Evolutionary conservation across 2,113 vertebrate species (phyloP), one percentile per base, ranked within the genome.

Genomic region (Formicarius rufipectus): DNA sequence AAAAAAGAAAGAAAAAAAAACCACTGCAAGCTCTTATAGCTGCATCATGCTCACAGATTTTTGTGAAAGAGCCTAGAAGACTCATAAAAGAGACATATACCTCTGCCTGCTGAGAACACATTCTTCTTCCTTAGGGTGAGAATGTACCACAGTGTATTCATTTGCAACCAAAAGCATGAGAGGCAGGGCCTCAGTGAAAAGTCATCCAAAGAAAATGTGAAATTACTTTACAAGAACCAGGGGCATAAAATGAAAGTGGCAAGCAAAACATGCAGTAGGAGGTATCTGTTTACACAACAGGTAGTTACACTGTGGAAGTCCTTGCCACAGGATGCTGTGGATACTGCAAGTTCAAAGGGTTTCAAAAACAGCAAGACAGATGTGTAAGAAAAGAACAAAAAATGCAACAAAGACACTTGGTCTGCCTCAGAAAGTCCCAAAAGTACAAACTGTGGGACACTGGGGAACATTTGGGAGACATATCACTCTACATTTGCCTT

Each of bases 101-200:
- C 45, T 80, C 63, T 67, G 45, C 44, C 55, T 4, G 5, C 19
- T 77, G 37, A 83, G 52, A 64, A 71, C 30, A 31, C 40, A 67
- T 62, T 83, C 16, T 82, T 83, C 28, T 74, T 86, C 73, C 50
- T 90, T 42, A 28, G 50, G 42, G n/a, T 67, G 16, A 90, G 47
- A 90, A 67, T 35, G 44, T 25, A 77, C 75, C 50, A 0, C 4
- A 2, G 59, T 17, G 25, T 63, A 50, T 67, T 88, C 73, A 85
- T 76, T 77, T 74, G 30, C 68, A 88, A 74, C 50, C 18, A 84
- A 93, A 86, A 77, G 16, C 55, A n/a, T 18, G 22, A 81, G 7
- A 95, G 72, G 72, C 45, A 86, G 94, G 80, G n/a, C 52, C 68
- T 78, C 28, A 8, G 23, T 75, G 60, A 89, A 92, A 92, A 94